Base-by-base conservation (phyloP, 2,113 vertebrate genomes). In the Bubo blakistoni region DNA sequence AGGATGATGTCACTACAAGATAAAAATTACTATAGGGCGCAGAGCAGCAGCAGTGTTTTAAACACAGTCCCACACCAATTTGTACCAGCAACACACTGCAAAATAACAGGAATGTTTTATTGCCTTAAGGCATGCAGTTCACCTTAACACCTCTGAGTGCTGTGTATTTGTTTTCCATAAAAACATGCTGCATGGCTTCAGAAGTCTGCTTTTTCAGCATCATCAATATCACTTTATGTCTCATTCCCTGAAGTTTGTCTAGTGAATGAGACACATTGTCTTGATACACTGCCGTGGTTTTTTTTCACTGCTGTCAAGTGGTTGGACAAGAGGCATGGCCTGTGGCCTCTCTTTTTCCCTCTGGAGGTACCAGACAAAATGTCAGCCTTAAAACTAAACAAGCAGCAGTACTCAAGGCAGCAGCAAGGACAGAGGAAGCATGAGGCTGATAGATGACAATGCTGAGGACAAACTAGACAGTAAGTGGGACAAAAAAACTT, bases 191-290 rank as follows among this genome's bases (percentile, higher is more conserved):
- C 55, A 34, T 1, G 8, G 44, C 49, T 40, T 86, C 71, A 83
- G 52, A 82, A 89, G 63, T 42, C 70, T 69, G 40, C 72, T 92
- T 46, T 52, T 90, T 79, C 2, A 5, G 69, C 52, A 91, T n/a
- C 84, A 88, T 91, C 94, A 90, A 87, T 84, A 91, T 69, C 81
- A 81, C 88, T 97, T 89, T 81, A 66, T 94, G 90, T 90, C 91
- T 84, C 20, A 6, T 65, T 49, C 67, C 26, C 89, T 87, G 76
- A 90, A 90, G 83, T 85, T 77, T 73, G 76, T 88, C 90, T 89
- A 65, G 55, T 47, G 81, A 87, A 83, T 9, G 65, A 83, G 65
- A 82, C 49, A 81, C 72, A 20, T 16, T 79, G 52, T 74, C 58
- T 71, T 81, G 84, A 81, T 67, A 67, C 55, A 36, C 69, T 73